These are phyloP conservation scores for Trogon surrucura DNA, from an alignment of 2,113 vertebrate genomes.

Conservation along the genomic window DNA sequence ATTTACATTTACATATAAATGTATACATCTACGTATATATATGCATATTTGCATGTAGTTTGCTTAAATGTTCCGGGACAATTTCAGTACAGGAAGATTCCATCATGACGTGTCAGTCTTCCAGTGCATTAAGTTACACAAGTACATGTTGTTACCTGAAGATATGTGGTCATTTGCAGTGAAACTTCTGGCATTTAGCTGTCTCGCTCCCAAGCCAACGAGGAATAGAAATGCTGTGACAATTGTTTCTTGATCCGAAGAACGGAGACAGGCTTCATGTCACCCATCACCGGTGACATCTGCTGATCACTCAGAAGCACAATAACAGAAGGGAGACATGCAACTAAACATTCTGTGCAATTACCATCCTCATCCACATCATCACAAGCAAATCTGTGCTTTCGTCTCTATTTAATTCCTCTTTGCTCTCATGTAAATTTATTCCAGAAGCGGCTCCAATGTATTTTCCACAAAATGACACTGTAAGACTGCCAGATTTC, in stretches of 20 bases:
- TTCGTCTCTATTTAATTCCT: conserved; percentile 50
- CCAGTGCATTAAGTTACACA: background rate
- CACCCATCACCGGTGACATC: conserved; percentile 62
- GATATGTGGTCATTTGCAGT: background rate
- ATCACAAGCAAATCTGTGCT: conserved; percentile 66
- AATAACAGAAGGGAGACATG: conserved; percentile 66
- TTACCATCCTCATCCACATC: conserved; percentile 60
- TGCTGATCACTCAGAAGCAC: conserved; percentile 64
- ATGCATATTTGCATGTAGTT: background rate
- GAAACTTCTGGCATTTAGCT: background rate
- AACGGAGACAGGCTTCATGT: conserved; percentile 37
- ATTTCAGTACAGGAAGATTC: background rate
- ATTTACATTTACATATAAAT: background rate
- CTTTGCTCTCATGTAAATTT: conserved; percentile 60
- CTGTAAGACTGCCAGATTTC: conserved; percentile 45
- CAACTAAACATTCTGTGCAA: conserved; percentile 71
- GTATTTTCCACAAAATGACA: conserved; percentile 60
- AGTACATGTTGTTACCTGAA: background rate
- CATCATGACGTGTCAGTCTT: background rate
- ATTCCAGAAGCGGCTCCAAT: conserved; percentile 45
- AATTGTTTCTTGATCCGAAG: conserved; percentile 1
- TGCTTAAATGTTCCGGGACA: background rate
- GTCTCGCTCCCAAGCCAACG: background rate
- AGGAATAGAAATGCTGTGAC: background rate
- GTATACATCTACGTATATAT: background rate